These are phyloP conservation scores for Oncorhynchus nerka DNA, from an alignment of 2,113 vertebrate species.

Conservation along the genomic window DNA sequence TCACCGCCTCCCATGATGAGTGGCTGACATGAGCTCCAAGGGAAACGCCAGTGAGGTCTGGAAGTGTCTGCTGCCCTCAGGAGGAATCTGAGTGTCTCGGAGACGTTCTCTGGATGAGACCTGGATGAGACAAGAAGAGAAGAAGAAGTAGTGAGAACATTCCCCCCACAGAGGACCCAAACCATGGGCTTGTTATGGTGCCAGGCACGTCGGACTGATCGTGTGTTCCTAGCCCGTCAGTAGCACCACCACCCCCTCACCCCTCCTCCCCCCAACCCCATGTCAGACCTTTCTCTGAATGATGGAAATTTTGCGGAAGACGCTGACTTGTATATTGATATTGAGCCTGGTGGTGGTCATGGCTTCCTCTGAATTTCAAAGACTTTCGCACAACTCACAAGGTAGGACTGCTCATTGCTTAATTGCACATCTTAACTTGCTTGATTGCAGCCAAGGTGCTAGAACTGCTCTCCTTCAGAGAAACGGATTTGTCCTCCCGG, in stretches of 20 bases:
- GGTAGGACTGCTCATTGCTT: constrained; percentile 74
- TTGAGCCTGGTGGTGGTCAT: constrained; percentile 91
- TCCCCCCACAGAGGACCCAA: constrained; percentile 56
- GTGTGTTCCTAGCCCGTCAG: constrained; percentile 78
- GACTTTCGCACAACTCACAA: constrained; percentile 93
- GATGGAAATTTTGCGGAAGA: constrained; percentile 99
- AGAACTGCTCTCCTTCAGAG: too few relatives aligned
- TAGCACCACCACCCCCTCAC: constrained; percentile 77
- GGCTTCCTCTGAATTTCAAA: constrained; percentile 90
- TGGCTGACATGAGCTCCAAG: constrained; percentile 82
- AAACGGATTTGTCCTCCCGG: too few relatives aligned
- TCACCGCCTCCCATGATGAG: constrained; percentile 68
- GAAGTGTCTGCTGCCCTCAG: constrained; percentile 68
- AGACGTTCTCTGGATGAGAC: constrained; percentile 36
- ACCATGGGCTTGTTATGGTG: constrained; percentile 85
- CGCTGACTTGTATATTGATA: constrained; percentile 96
- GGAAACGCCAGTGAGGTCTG: constrained; percentile 71
- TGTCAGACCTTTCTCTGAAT: constrained; percentile 84
- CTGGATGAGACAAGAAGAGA: constrained; percentile 50
- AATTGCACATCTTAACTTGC: too few relatives aligned
- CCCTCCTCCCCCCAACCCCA: constrained; percentile 71
- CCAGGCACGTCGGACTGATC: constrained; percentile 72
- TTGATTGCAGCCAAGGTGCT: too few relatives aligned
- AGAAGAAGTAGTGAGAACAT: constrained; percentile 21
- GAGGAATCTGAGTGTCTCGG: constrained; percentile 58